Percentiles rank a stretch among this genome's conserved stretches.
Conservation (phyloP, 2,113 vertebrate species). For the Prietella phreatophila region DNA sequence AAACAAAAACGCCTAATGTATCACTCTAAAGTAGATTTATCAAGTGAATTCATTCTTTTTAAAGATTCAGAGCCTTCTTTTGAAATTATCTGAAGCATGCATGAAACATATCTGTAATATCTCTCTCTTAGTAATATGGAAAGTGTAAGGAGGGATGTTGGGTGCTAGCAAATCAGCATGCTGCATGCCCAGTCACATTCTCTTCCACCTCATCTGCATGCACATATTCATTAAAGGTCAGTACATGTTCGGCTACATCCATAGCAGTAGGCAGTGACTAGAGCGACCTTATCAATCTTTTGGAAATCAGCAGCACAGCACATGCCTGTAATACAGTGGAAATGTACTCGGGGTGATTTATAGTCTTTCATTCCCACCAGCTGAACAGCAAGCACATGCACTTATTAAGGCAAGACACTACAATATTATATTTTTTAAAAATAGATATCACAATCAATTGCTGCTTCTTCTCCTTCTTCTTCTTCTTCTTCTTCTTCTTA, state of each 20-base stretch:
- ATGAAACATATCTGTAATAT: not conserved
- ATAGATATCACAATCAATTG: not conserved
- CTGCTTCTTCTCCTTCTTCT: no score
- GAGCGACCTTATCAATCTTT: not conserved
- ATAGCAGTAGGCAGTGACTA: not conserved
- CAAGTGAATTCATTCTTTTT: not conserved
- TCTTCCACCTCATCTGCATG: slow-evolving; percentile 17
- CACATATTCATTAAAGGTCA: slow-evolving; percentile 31
- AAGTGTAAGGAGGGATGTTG: not conserved
- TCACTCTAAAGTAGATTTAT: not conserved
- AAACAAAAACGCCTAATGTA: not conserved
- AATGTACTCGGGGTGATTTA: not conserved
- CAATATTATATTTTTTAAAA: not conserved
- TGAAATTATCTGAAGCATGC: not conserved
- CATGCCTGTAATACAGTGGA: not conserved
- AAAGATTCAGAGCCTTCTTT: not conserved
- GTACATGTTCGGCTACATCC: not conserved
- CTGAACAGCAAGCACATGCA: slow-evolving; percentile 2
- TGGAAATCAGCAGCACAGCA: not conserved
- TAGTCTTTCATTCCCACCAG: not conserved
- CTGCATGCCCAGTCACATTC: slow-evolving; percentile 26
- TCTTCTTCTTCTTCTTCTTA: no score
- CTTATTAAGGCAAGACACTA: not conserved
- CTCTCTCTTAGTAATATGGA: no score
- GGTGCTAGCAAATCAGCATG: slow-evolving; percentile 17